These are phyloP conservation scores for Hoplodrina ambigua DNA, from an alignment of 2,888 invertebrate species.

Conservation along the genomic window DNA sequence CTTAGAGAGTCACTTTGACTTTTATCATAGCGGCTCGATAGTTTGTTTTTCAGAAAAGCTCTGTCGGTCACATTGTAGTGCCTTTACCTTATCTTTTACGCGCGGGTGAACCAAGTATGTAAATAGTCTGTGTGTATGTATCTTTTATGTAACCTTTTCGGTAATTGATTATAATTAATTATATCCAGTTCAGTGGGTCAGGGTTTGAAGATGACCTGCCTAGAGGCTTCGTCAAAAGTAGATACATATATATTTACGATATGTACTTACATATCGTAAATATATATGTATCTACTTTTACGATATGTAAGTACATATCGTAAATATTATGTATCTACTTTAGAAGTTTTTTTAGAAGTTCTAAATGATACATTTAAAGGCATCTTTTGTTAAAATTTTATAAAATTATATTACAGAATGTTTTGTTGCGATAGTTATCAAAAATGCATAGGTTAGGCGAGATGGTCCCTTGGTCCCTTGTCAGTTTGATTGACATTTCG, in stretches of 20 bases:
- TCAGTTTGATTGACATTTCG: slow-evolving; percentile 28
- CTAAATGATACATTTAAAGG: no score
- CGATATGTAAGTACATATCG: no score
- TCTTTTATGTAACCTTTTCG: slow-evolving; percentile 7
- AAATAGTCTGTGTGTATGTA: background rate
- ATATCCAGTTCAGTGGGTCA: slow-evolving; percentile 28
- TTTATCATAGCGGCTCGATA: no score
- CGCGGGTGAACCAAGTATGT: background rate
- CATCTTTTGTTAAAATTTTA: background rate
- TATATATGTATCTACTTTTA: no score
- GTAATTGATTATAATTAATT: slow-evolving; percentile 26
- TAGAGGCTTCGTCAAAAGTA: slow-evolving; percentile 4
- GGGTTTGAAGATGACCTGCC: slow-evolving; percentile 19
- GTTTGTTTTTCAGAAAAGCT: background rate
- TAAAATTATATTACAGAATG: background rate
- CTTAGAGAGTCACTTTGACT: background rate
- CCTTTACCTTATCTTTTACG: background rate
- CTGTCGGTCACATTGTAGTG: background rate
- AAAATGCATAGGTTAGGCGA: slow-evolving; percentile 3
- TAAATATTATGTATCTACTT: no score
- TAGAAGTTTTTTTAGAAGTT: no score
- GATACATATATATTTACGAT: background rate
- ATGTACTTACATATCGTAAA: no score
- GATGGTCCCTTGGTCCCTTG: slow-evolving; percentile 15
- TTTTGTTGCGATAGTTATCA: background rate